A percentile compares a stretch with the other conserved stretches of the same genome.
Conservation (phyloP, 2,113 vertebrate species). For the Ictalurus punctatus region DNA sequence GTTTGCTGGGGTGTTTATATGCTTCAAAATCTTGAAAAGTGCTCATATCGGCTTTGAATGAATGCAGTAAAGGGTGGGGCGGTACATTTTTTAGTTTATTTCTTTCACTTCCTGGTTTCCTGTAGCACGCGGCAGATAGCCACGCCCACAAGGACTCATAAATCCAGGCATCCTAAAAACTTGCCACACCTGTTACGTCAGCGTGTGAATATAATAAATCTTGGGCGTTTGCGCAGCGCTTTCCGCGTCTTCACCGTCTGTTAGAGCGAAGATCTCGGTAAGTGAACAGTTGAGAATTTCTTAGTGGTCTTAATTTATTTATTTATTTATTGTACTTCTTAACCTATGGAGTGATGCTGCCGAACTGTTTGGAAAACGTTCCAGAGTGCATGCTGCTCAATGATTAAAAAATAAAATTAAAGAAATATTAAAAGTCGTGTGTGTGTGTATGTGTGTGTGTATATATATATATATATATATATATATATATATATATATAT, state of each 20-base stretch:
- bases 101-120: conserved; percentile 3
- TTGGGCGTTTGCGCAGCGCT: no score
- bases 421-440: not conserved
- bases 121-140: not conserved
- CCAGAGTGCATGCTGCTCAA: not conserved
- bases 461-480: not conserved
- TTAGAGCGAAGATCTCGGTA: conserved; percentile 17
- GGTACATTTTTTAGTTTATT: not conserved
- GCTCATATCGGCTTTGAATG: not conserved
- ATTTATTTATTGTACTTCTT: no score
- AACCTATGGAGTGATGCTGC: no score
- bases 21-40: not conserved
- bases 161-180: not conserved
- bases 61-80: not conserved
- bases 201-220: not conserved
- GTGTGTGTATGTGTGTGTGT: no score
- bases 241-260: not conserved
- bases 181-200: not conserved
- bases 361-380: no score
- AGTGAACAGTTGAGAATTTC: conserved; percentile 13
- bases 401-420: not conserved
- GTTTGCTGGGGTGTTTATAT: not conserved
- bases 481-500: no score
- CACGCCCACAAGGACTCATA: conserved; percentile 20
- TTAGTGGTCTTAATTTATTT: not conserved